Base-by-base conservation (phyloP, 2,888 invertebrate genomes). In the Brachyptera putata region DNA sequence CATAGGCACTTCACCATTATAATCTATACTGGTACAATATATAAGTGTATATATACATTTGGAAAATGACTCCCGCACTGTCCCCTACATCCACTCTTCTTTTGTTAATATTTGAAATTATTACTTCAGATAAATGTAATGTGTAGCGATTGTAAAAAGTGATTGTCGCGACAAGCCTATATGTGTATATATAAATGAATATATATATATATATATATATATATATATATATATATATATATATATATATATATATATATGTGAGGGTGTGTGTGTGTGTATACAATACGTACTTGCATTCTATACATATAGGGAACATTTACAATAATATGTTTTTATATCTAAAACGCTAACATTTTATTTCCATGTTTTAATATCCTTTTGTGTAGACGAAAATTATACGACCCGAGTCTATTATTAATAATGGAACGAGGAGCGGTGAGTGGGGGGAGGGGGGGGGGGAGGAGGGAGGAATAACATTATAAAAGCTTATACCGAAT, bases 121-220 rank as follows among this genome's bases (percentile, higher is more conserved):
- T 61, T 59, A 61, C 64, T 34, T 57, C 49, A 64, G 63, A 64
- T 64, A 64, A 64, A 64, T 63, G 59, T 63, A 64, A 64, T 58
- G 61, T n/a, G 61, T 58, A 36, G 36, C 61, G 64, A 64, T 64
- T 57, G 64, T 63, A 63, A n/a, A n/a, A n/a, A n/a, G n/a, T n/a
- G n/a, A 61, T 64, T 60, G 63, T 61, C 58, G 63, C 63, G 59
- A 50, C 61, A 62, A 56, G 14, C 24, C 14, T 22, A 26, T n/a
- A n/a, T n/a, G n/a, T n/a, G n/a, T n/a, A n/a, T n/a, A n/a, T n/a
- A n/a, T n/a, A n/a, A n/a, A n/a, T n/a, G n/a, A n/a, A n/a, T n/a
- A n/a, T n/a, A n/a, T n/a, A n/a, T n/a, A n/a, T n/a, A n/a, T n/a
- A n/a, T n/a, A n/a, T n/a, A n/a, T n/a, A n/a, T n/a, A n/a, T n/a